A percentile compares a stretch with the other conserved stretches of the same genome.
phyloP scores from a whole-genome alignment of 2,797 vertebrate species.

The Darevskia nairensis region DNA sequence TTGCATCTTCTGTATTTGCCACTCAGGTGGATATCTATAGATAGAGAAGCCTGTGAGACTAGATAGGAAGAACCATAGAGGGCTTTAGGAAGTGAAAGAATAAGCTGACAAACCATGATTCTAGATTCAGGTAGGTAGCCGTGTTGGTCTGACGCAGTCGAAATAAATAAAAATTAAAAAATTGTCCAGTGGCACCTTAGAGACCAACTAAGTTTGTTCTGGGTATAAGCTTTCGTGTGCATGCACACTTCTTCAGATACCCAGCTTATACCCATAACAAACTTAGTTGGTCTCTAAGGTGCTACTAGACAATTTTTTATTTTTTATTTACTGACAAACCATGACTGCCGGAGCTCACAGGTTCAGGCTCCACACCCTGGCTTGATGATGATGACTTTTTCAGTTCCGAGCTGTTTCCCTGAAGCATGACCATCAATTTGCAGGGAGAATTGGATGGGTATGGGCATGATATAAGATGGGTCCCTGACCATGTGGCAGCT shows the following conservation, averaged over 20 bases:
- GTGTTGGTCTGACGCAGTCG: too few species aligned
- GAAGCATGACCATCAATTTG: conserved; percentile 23
- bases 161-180: too few species aligned
- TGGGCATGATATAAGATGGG: neutral
- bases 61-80: neutral
- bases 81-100: neutral
- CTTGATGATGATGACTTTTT: conserved; percentile 20
- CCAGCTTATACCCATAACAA: too few species aligned
- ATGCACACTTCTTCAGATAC: too few species aligned
- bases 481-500: conserved; percentile 1
- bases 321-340: neutral
- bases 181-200: too few species aligned
- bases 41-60: neutral
- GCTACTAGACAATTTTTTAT: too few species aligned
- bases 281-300: too few species aligned
- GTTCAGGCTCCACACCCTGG: conserved; percentile 20
- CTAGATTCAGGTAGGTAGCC: too few species aligned
- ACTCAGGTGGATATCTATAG: neutral
- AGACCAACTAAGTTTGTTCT: too few species aligned
- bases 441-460: conserved; percentile 22
- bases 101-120: neutral
- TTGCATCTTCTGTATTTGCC: neutral
- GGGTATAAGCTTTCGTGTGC: too few species aligned
- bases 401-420: conserved; percentile 25
- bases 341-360: conserved; percentile 28